A percentile compares a stretch with the other conserved stretches of the same genome.
phyloP scores from a whole-genome alignment of 2,888 invertebrate species.

The Sesia apiformis region DNA sequence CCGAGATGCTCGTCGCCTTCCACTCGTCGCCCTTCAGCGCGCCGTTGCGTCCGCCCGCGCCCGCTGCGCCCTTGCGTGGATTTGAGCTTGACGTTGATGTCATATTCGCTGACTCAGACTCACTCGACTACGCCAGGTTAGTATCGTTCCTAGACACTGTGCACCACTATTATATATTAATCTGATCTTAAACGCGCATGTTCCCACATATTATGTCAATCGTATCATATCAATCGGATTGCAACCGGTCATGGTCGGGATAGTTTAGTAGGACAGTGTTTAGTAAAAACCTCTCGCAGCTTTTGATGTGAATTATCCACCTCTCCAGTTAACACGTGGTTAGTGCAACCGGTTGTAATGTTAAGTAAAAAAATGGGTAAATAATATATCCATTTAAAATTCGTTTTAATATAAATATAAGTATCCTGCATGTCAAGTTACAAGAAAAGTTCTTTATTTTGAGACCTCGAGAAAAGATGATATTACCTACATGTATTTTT shows the following conservation, averaged over 20 bases:
- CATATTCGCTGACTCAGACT: conserved; percentile 90
- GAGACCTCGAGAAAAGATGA: no score
- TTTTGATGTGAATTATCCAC: no score
- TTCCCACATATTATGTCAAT: background rate
- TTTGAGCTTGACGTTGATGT: conserved; percentile 90
- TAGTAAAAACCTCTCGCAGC: background rate
- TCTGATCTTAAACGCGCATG: background rate
- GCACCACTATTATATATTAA: no score
- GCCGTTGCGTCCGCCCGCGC: conserved; percentile 77
- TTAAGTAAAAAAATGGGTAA: background rate
- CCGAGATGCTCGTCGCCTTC: conserved; percentile 91
- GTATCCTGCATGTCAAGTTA: no score
- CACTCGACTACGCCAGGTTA: conserved; percentile 84
- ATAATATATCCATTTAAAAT: no score
- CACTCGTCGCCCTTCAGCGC: conserved; percentile 89
- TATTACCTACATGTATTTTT: no score
- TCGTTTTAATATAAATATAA: no score
- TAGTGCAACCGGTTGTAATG: background rate
- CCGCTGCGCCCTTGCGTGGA: conserved; percentile 82
- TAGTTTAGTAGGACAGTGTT: no score
- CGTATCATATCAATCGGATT: background rate
- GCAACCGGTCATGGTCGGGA: background rate
- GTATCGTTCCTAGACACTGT: background rate
- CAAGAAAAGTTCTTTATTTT: no score
- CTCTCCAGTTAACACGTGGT: background rate